Evolutionary conservation across 2,888 invertebrate species (phyloP).

Genomic region (Lasioglossum figueresi): DNA sequence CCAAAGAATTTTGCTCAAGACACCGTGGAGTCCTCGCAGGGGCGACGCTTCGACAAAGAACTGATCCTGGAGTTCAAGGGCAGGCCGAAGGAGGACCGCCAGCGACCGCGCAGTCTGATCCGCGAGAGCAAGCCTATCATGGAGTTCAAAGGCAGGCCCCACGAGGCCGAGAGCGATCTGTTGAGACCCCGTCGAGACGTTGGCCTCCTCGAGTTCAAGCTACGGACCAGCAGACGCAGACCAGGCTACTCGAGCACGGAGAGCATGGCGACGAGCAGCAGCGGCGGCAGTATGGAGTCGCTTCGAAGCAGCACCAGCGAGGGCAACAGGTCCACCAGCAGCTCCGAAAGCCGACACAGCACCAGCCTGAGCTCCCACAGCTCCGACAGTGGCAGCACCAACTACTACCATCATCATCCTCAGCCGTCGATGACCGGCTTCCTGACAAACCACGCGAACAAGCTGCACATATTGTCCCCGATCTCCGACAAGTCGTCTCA

Average conservation of each 20-base stretch:
- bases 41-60: constrained; percentile 86
- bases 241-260: constrained; percentile 91
- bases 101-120: constrained; percentile 80
- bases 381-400: constrained; percentile 90
- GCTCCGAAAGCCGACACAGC: constrained; percentile 93
- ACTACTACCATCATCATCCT: constrained; percentile 84
- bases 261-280: constrained; percentile 94
- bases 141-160: constrained; percentile 90
- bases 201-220: constrained; percentile 86
- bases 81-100: constrained; percentile 85
- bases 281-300: constrained; percentile 95
- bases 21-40: constrained; percentile 85
- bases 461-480: constrained; percentile 94
- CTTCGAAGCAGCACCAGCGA: constrained; percentile 94
- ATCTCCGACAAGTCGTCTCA: constrained; percentile 96
- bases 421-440: constrained; percentile 86
- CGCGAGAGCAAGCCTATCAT: constrained; percentile 87
- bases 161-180: constrained; percentile 76
- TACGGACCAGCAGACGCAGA: constrained; percentile 87
- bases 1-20: constrained; percentile 83
- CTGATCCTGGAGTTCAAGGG: constrained; percentile 88
- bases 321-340: constrained; percentile 93
- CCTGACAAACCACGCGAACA: constrained; percentile 89
- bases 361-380: constrained; percentile 94
- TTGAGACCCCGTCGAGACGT: constrained; percentile 82